Base-by-base conservation (phyloP, 1,140 invertebrate species). In the Drosophila ogumai region DNA sequence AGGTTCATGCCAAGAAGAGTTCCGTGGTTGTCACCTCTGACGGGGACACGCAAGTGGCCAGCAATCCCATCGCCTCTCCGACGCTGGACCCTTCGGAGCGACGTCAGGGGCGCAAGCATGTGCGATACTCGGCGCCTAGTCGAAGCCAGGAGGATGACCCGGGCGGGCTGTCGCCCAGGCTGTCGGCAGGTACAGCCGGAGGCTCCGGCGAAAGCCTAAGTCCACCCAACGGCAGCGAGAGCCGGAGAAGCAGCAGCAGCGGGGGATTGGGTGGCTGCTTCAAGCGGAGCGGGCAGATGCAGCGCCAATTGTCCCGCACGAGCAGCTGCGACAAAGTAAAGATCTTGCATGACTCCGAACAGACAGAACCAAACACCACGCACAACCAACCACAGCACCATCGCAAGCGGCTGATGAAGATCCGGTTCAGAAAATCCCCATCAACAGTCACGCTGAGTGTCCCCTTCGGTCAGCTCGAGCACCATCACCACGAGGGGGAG, bases 251-350 rank as follows among this genome's bases (percentile, higher is more conserved):
- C 36, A 75, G 46, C 52, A 44, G 61, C 19, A 38, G 46, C 34
- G 54, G 28, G 31, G 56, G 63, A 19, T 52, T 79, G 36, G 54
- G 63, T 7, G 63, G 43, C 34, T 68, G 58, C 47, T 71, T 84
- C 3, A 80, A 52, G 50, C 55, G 72, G 17, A 59, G 36, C 34
- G 65, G 68, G 44, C 81, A 68, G 40, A 74, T 90, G 67, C 75
- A 82, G 9, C 80, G 88, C 6, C 90, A 91, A 25, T 63, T 90
- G 47, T 88, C 90, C 22, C 79, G 75, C 49, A 80, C 81, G 41
- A 77, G 41, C 65, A 75, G 82, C 41, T 76, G 86, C 68, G 90
- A 91, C 65, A 91, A 91, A 90, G 90, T 91, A 91, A 91, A 82
- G 64, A 90, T 90, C 71, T 74, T 90, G 82, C 82, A 81, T 85